Conservation (phyloP, 2,888 invertebrate genomes). For the Drosophila yooni region DNA sequence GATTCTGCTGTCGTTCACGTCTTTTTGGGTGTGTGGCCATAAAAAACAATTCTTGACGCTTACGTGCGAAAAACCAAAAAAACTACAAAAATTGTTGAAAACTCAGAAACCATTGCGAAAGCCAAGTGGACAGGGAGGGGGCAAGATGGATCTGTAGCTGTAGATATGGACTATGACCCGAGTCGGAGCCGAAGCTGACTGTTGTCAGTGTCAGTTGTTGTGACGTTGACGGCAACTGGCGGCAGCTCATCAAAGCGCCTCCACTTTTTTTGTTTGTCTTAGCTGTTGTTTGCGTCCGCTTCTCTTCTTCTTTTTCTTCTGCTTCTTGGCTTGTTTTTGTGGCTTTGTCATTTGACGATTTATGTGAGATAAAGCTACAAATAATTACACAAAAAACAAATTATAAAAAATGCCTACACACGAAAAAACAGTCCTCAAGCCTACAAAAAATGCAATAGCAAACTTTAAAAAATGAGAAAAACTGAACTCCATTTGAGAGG, state of each 20-base stretch:
- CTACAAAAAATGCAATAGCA: neutral
- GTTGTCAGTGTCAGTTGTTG: conserved; percentile 43
- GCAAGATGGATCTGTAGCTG: conserved; percentile 54
- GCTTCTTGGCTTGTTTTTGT: conserved; percentile 13
- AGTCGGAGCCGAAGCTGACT: conserved; percentile 16
- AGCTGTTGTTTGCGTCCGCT: conserved; percentile 13
- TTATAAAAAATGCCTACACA: conserved; percentile 2
- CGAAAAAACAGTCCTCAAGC: neutral
- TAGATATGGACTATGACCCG: conserved; percentile 46
- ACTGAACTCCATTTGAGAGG: neutral
- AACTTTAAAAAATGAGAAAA: neutral
- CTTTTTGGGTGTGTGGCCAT: conserved; percentile 60
- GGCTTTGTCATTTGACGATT: conserved; percentile 35
- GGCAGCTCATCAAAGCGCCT: conserved; percentile 66
- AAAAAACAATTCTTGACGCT: conserved; percentile 79
- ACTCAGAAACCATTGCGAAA: conserved; percentile 57
- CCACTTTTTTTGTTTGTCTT: conserved; percentile 27
- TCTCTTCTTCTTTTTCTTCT: conserved; percentile 2
- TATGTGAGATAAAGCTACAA: conserved; percentile 28
- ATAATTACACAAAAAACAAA: neutral
- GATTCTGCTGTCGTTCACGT: conserved; percentile 9
- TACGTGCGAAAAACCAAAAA: conserved; percentile 75
- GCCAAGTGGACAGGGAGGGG: conserved; percentile 12
- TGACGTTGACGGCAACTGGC: conserved; percentile 52
- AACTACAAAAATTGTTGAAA: conserved; percentile 49